Evolutionary conservation across 2,797 vertebrate genomes (phyloP), one percentile per base, ranked within the genome.

Genomic region (Miichthys miiuy): DNA sequence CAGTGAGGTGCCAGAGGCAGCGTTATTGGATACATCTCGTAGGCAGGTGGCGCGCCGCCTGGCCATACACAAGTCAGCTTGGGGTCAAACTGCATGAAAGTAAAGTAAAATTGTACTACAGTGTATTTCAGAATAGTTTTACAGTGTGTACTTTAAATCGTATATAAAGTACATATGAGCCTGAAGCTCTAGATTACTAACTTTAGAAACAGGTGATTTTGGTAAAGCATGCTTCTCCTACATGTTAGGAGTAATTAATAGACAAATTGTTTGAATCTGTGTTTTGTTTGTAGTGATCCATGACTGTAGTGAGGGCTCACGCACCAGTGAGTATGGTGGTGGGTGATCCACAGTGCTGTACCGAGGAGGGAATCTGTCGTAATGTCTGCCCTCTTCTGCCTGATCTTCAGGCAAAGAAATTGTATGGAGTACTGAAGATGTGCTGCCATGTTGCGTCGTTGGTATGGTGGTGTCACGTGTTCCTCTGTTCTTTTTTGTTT

Each of bases 241-340:
- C 34, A 9, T 38, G 34, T 38, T 38, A 38, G 34, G 34, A 34
- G 34, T 38, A 38, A 38, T 9, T 38, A 38, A 38, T 38, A 38
- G 34, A 38, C 34, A 38, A 38, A 38, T 38, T 9, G 34, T 38
- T 38, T 38, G 34, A 38, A 38, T 56, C 0, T 47, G 1, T 62
- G 30, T 42, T 10, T 27, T 55, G 57, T 72, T 17, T 60, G 38
- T 20, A 34, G 52, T 18, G 46, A 75, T 34, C 41, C 51, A 38
- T 55, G 18, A 30, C 18, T 58, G 23, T n/a, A 38, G 6, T 3
- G 11, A 34, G 14, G n/a, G 18, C 11, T 48, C 18, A 67, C 70
- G 2, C 79, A 95, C 94, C 92, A 92, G 85, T 48, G 84, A 77
- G 79, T 95, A 95, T 2, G 92, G 89, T 2, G 94, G 93, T 3